Evolutionary conservation across 2,888 invertebrate genomes (phyloP).

Genomic region (Lomographa bimaculata): DNA sequence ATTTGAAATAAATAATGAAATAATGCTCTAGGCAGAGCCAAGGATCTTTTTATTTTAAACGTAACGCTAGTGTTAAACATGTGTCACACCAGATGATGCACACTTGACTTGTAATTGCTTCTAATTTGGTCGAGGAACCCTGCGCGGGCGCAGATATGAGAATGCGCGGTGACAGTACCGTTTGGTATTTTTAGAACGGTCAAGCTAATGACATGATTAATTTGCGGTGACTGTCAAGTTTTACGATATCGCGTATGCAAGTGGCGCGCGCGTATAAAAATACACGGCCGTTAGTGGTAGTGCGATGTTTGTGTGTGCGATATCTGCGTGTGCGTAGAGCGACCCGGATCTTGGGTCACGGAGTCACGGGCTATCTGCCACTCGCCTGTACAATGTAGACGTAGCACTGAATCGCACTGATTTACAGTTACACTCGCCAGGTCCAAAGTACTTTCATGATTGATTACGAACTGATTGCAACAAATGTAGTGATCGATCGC

Average conservation of each 20-base stretch:
- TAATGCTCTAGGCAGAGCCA: no score
- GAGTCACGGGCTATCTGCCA: slow-evolving; percentile 7
- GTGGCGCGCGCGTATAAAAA: neutral
- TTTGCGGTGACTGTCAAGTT: slow-evolving; percentile 17
- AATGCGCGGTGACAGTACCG: neutral
- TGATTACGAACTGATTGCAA: slow-evolving; percentile 1
- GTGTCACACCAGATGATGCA: slow-evolving; percentile 11
- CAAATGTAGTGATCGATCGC: slow-evolving; percentile 1
- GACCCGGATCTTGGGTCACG: slow-evolving; percentile 2
- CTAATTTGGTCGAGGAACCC: slow-evolving; percentile 4
- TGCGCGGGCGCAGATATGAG: neutral
- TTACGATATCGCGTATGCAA: slow-evolving; percentile 12
- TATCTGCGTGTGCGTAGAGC: neutral
- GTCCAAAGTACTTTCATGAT: neutral
- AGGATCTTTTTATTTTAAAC: no score
- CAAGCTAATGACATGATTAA: slow-evolving; percentile 17
- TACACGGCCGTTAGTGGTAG: neutral
- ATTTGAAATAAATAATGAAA: no score
- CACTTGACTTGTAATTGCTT: slow-evolving; percentile 7
- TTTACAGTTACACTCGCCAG: slow-evolving; percentile 4
- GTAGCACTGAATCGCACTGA: slow-evolving; percentile 4
- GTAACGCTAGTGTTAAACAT: no score
- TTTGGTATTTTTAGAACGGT: slow-evolving; percentile 15
- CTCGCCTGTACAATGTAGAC: neutral
- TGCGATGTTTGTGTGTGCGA: neutral